Base-by-base conservation (phyloP, 2,888 invertebrate species). In the Rhodophaea formosa region DNA sequence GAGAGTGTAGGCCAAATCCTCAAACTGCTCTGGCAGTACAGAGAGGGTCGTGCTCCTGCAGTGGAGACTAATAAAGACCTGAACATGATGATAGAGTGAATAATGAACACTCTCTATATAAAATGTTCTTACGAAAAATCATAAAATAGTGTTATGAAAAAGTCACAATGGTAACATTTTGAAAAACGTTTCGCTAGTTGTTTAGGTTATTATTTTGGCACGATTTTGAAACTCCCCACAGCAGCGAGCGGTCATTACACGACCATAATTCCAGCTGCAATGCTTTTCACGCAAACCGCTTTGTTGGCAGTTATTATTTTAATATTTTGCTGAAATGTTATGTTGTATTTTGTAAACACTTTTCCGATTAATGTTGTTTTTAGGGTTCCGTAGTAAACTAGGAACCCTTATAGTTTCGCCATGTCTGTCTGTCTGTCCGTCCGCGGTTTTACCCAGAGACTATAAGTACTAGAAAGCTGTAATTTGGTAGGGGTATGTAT, bases 301-400 rank as follows among this genome's bases (percentile, higher is more conserved):
- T 32, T 51, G 51, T 51, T 51, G 51, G 16, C 39, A 51, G 51
- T 51, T 14, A 51, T 51, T 51, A 39, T 51, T 51, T 51, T 51
- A 35, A 51, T 51, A 51, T 51, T 35, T 51, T 35, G 51, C 35
- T 35, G 51, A 15, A 10, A 35, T 16, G 16, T 16, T 51, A n/a
- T 10, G 10, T 8, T 32, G 10, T 17, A 16, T 16, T 51, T 35
- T 35, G 12, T 35, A 16, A 35, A 35, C 16, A 35, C 39, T 16
- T 30, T 14, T 5, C 0, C 39, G 35, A 12, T 3, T 35, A 10
- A 35, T 35, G 8, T 35, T 10, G 23, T 23, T 23, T 23, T 23
- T 23, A n/a, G n/a, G n/a, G n/a, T n/a, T n/a, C n/a, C n/a, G n/a
- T n/a, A n/a, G n/a, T n/a, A n/a, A n/a, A n/a, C n/a, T n/a, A n/a